Conservation (phyloP, 2,113 vertebrate species). For the Chiloscyllium plagiosum region DNA sequence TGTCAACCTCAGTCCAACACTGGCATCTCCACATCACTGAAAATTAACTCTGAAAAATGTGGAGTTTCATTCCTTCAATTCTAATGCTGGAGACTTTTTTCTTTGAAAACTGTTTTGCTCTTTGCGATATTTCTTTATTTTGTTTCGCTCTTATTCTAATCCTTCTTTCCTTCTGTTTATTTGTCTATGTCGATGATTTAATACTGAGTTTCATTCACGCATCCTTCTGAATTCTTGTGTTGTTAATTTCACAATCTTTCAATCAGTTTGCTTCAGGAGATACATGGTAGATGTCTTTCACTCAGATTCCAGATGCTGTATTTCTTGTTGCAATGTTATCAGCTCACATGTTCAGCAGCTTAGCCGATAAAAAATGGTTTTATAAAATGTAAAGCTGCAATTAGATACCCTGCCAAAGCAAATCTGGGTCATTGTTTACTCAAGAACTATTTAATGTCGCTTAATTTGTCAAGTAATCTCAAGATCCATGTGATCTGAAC, state of each 20-base stretch:
- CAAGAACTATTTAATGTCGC: neutral
- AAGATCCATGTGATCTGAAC: neutral
- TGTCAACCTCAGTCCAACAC: too few relatives aligned
- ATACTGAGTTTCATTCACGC: neutral
- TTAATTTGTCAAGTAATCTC: neutral
- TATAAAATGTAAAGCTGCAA: neutral
- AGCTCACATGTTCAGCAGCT: neutral
- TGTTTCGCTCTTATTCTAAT: neutral
- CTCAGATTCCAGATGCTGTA: neutral
- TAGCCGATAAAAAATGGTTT: neutral
- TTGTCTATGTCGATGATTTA: neutral
- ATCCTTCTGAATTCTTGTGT: neutral
- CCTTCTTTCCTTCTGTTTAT: neutral
- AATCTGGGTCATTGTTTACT: neutral
- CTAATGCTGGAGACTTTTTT: neutral
- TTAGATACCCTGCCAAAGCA: neutral
- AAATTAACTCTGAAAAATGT: neutral
- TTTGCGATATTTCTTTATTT: neutral
- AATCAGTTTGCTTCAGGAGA: neutral
- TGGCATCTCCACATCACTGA: neutral
- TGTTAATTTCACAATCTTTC: neutral
- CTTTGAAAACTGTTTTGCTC: neutral
- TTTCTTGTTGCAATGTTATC: neutral
- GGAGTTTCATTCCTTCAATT: neutral
- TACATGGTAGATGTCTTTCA: neutral